These are phyloP conservation scores for Smittia sp. DNA, from an alignment of 2,888 invertebrate genomes.

Conservation along the genomic window DNA sequence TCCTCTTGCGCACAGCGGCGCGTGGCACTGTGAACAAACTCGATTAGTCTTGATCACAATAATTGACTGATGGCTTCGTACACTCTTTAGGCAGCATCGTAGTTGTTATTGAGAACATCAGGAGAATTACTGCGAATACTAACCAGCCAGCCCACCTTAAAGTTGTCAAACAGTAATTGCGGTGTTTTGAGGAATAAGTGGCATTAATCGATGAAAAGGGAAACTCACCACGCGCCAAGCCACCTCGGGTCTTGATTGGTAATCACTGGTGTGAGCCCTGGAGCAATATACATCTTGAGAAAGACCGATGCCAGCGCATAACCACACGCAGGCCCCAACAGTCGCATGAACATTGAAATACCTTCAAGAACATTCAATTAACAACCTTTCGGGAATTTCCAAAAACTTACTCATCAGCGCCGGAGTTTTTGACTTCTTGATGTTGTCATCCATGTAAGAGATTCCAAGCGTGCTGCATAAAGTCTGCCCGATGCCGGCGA, in stretches of 20 bases:
- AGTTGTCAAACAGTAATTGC: too few relatives aligned
- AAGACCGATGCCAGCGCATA: conserved; percentile 59
- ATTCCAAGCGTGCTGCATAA: conserved; percentile 62
- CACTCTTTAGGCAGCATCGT: conserved; percentile 55
- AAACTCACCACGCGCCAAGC: conserved; percentile 63
- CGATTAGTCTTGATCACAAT: too few relatives aligned
- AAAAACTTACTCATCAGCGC: conserved; percentile 59
- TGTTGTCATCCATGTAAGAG: conserved; percentile 64
- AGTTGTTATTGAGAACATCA: conserved; percentile 58
- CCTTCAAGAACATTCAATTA: too few relatives aligned
- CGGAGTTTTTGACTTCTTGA: conserved; percentile 62
- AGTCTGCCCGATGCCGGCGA: conserved; percentile 62
- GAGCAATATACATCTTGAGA: conserved; percentile 60
- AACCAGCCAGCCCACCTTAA: conserved; percentile 66
- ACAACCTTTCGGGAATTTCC: too few relatives aligned
- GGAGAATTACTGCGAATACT: conserved; percentile 54
- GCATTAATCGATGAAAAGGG: background rate
- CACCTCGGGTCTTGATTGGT: conserved; percentile 63
- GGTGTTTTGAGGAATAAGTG: too few relatives aligned
- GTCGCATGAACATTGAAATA: conserved; percentile 60
- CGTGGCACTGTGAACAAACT: conserved; percentile 35
- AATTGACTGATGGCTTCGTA: too few relatives aligned
- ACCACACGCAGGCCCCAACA: conserved; percentile 62
- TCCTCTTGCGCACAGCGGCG: conserved; percentile 31
- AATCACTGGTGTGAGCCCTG: conserved; percentile 59